Evolutionary conservation across 2,113 vertebrate genomes (phyloP), one percentile per base, ranked within the genome.

Genomic region (Notarius lentiginosus): DNA sequence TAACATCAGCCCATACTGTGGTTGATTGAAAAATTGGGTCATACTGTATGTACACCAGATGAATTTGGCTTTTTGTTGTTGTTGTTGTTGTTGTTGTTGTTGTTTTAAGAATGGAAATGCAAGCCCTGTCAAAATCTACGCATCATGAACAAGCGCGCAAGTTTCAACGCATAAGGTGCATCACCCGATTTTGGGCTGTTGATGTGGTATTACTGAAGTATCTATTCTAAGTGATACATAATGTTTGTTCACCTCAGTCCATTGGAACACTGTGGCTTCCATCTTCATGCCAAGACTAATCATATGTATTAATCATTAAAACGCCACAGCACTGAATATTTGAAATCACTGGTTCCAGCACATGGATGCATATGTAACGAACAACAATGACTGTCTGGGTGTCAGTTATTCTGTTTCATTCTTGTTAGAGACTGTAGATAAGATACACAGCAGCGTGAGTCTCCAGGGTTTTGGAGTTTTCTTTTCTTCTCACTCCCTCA

Each of bases 401-500:
- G 34, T n/a, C 70, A 60, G 75, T 58, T 60, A 77, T 82, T 80
- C 70, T 66, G 73, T 41, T 83, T 55, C 15, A 77, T 84, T 56
- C 27, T 70, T 58, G 7, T 34, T n/a, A 9, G 17, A 51, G 24
- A 8, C n/a, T 83, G 63, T 20, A 83, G 66, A 84, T 72, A 66
- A 56, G 49, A 30, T 70, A 18, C 49, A 11, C 51, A 73, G 68
- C 5, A 55, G 53, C 12, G 14, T 3, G 9, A 34, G 79, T 80
- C 79, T 80, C 79, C 56, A 5, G 83, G 55, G 66, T 73, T 34
- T 41, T 10, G 24, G 83, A 75, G 83, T 84, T 73, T 84, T 84
- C 66, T 84, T 73, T 55, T 84, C 61, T 60, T 60, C 55, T 55
- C 68, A 30, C 84, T 53, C 60, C 27, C 73, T 60, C 11, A 14